Percentiles rank a stretch among this genome's conserved stretches.
Conservation (phyloP, 2,888 invertebrate species). For the Automeris io region DNA sequence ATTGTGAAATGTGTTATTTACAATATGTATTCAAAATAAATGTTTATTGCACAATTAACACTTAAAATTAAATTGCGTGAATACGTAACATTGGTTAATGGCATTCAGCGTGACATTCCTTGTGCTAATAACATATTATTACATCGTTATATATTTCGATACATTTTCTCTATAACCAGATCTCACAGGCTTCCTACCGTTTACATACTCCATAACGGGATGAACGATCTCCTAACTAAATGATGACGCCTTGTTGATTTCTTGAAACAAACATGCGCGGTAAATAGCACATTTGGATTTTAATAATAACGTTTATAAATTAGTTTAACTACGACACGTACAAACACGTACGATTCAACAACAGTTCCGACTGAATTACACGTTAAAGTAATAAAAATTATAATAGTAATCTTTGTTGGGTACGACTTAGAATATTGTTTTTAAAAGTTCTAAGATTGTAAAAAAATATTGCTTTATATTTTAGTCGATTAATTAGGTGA, state of each 20-base stretch:
- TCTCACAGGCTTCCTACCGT: constrained; percentile 13
- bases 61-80: constrained; percentile 65
- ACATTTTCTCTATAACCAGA: constrained; percentile 23
- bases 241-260: constrained; percentile 19
- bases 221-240: constrained; percentile 1
- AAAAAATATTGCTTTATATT: no score
- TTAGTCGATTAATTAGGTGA: no score
- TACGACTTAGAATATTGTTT: no score
- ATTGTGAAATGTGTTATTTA: constrained; percentile 43
- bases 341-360: not conserved
- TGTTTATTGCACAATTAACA: constrained; percentile 69
- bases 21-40: constrained; percentile 39
- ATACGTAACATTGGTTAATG: constrained; percentile 49
- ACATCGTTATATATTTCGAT: constrained; percentile 17
- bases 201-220: constrained; percentile 4
- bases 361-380: no score
- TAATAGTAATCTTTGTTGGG: no score
- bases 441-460: no score
- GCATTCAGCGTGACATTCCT: constrained; percentile 38
- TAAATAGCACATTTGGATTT: constrained; percentile 55
- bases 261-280: constrained; percentile 37
- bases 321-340: constrained; percentile 42
- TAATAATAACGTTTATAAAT: constrained; percentile 39
- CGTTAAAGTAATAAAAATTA: no score
- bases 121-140: constrained; percentile 28